Evolutionary conservation across 2,888 invertebrate genomes (phyloP), one percentile per base, ranked within the genome.

Genomic region (Vandiemenella viatica): DNA sequence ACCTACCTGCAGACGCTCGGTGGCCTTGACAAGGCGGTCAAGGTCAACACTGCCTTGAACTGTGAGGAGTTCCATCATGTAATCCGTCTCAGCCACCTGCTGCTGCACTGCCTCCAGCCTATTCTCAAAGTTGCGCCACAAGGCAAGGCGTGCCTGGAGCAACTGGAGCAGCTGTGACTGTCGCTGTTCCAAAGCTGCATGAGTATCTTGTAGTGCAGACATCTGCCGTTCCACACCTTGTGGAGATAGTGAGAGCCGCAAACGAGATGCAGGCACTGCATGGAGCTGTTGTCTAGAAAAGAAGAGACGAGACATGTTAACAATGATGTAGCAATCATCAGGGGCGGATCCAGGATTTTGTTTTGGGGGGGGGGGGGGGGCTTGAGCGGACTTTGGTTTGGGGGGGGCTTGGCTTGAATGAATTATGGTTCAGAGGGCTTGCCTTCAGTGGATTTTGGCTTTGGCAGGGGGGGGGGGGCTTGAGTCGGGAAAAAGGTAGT

Each of bases 31-130:
- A 50, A 89, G 68, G 7, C 88, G 73, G 55, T 86, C 85, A 60
- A 87, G 88, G 64, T 89, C 87, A 15, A 88, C 83, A 53, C 83
- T 81, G 1, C 86, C 87, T 61, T 88, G 87, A 0, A 88, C 82
- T 1, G 84, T 83, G 13, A 88, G 70, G 50, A 88, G 68, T 56
- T 88, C 87, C 70, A 86, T 84, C 86, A 88, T 86, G 59, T 86
- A 88, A 63, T 88, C 87, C 0, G 87, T 84, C 59, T 88, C 87
- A 49, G 85, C 77, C 0, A 87, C 85, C 0, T 84, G 85, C 45
- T 84, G 80, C 54, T 86, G 84, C 10, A 88, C 85, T 62, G 79
- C 61, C 58, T 88, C 87, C 56, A 88, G 64, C 58, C 86, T 84
- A 3, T 76, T 69, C 61, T 87, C 87, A 62, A 84, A 87, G 19